Evolutionary conservation across 2,888 invertebrate species (phyloP), one percentile per base, ranked within the genome.

Genomic region (Chaetoderma sp.): DNA sequence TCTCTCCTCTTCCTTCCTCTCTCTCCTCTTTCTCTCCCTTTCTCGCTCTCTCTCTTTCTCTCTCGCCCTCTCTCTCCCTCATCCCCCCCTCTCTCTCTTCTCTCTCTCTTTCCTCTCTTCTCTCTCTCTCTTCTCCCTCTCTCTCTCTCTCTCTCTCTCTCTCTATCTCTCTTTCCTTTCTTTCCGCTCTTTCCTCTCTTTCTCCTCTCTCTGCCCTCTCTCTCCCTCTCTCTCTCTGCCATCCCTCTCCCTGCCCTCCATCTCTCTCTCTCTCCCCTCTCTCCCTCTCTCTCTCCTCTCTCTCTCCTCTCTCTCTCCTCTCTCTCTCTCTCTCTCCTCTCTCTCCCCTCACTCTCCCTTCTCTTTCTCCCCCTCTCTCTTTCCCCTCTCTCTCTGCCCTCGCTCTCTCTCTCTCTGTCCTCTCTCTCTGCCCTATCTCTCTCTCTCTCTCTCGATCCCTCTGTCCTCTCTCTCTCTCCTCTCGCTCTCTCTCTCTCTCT

Each of bases 271-370:
- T 30, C 32, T 60, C n/a, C n/a, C n/a, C 32, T 33, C 27, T 60
- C n/a, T 60, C 44, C 45, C 47, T 55, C 60, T 50, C 30, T 60
- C 60, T 33, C 45, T 25, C n/a, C n/a, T n/a, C n/a, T n/a, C n/a
- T n/a, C n/a, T n/a, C n/a, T n/a, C n/a, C 18, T 21, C n/a, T n/a
- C 25, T 28, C 45, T 56, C 47, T 21, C 8, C 30, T 27, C 27
- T 28, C 42, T 44, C 28, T 33, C 1, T 50, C 32, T 23, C 27
- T 58, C 27, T 65, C 55, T 18, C 47, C 39, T 56, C 25, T 66
- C 67, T 44, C 27, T 59, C 45, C n/a, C n/a, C n/a, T n/a, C n/a
- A n/a, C n/a, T n/a, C n/a, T n/a, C n/a, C n/a, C n/a, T n/a, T n/a
- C n/a, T n/a, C n/a, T n/a, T n/a, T n/a, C n/a, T n/a, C n/a, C n/a